Base-by-base conservation (phyloP, 2,797 vertebrate species). In the Eulemur coronatus region DNA sequence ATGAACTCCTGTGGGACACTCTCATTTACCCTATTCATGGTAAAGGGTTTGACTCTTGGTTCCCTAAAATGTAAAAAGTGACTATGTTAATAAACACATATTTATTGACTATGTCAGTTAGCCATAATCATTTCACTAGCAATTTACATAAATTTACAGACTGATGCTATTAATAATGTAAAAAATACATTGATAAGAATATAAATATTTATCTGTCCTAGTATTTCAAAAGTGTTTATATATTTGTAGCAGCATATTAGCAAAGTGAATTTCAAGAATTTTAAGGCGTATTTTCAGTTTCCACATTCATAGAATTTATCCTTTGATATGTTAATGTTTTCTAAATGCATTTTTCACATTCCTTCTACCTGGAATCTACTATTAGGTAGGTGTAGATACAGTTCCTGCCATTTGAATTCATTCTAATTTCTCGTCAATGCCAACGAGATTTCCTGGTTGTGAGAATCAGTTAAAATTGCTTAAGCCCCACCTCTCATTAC, bases 1-100 rank as follows among this genome's bases (percentile, higher is more conserved):
- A 95, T 41, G 67, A 95, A 96, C 28, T 90, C 94, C 55, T 2
- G 24, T 4, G 93, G 78, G 18, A 15, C 0, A 11, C 96, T 97
- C 5, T 85, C 82, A 10, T 95, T 97, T 4, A 22, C 5, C 52
- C 18, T 7, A 26, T 8, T 84, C 94, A 96, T 97, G 78, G 4
- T 80, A 38, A 61, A 8, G 24, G 2, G 4, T 14, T n/a, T 6
- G 50, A 13, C 33, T 18, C 69, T 65, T 20, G 38, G 9, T 61
- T 89, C 52, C 59, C 85, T 92, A 59, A 78, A 94, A 69, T 14
- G 63, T 28, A 94, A 41, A 72, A 72, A 6, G 28, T 52, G 43
- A 43, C 26, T 13, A 59, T 43, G 38, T 26, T 50, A 43, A 91
- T 69, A 59, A 73, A 38, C 7, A n/a, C 3, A 3, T 9, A 79